Evolutionary conservation across 2,797 vertebrate genomes (phyloP), one percentile per base, ranked within the genome.

Genomic region (Coccyzus lansbergi): DNA sequence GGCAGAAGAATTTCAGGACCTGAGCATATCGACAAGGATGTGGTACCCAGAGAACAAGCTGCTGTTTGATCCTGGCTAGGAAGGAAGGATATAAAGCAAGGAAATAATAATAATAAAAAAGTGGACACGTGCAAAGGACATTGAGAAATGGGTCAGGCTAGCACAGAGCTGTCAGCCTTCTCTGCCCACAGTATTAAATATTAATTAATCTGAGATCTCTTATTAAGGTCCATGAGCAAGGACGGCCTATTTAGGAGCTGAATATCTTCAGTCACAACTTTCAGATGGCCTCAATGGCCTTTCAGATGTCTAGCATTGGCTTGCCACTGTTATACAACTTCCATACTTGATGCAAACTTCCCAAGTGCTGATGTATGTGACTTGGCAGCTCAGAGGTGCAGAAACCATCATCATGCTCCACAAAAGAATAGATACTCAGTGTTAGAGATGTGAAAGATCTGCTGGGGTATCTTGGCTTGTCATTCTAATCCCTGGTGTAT

Each of bases 141-240:
- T 7, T 75, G 83, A 94, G 82, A 94, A 64, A 62, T 5, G 9
- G 55, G 85, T 83, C 91, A 87, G 69, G 55, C 49, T 70, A 65
- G 31, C 90, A 67, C 34, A 70, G 53, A 90, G 48, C 78, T 85
- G 78, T 60, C 59, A 81, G 67, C 60, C 59, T 82, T 84, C 24
- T 38, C 48, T 59, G 76, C 5, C 17, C 33, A 81, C 28, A 58
- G 46, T 40, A 76, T 82, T 84, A 92, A 82, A 94, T 46, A 59
- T 84, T 68, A 90, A 91, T 86, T 90, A 82, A 72, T 63, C n/a
- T 42, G 52, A 87, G 44, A 69, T 90, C 40, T 84, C 56, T 79
- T 63, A 76, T 34, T 67, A 49, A 86, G 76, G 40, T 58, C 28
- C 56, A 71, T 2, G 2, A 86, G 59, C 44, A 56, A 58, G 24